Evolutionary conservation across 2,888 invertebrate genomes (phyloP).

Genomic region (Philaethria dido): DNA sequence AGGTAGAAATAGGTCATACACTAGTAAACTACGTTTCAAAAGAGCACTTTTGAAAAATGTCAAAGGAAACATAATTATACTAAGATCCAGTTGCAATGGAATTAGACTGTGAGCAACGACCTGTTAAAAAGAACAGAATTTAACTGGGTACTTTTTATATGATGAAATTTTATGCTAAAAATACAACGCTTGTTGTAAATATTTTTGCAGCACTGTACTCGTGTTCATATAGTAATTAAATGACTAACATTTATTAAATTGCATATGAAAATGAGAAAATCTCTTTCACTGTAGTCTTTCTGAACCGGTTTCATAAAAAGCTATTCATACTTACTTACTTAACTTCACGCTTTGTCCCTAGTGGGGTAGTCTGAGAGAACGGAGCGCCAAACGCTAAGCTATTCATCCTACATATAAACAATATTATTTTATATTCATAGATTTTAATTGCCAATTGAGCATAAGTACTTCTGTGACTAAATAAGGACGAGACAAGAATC

Average conservation of each 20-base stretch:
- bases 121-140: slow-evolving; percentile 23
- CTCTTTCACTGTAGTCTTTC: neutral
- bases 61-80: slow-evolving; percentile 45
- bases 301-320: neutral
- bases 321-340: too few species aligned
- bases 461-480: too few species aligned
- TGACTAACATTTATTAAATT: slow-evolving; percentile 2
- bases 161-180: slow-evolving; percentile 20
- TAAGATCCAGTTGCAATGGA: slow-evolving; percentile 35
- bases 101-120: slow-evolving; percentile 27
- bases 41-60: slow-evolving; percentile 43
- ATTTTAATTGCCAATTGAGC: too few species aligned
- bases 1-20: slow-evolving; percentile 43
- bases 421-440: too few species aligned
- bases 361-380: too few species aligned
- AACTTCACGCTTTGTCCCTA: too few species aligned
- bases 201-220: neutral
- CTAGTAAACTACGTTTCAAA: slow-evolving; percentile 39
- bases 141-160: slow-evolving; percentile 10
- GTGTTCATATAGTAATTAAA: slow-evolving; percentile 10
- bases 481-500: too few species aligned
- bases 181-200: slow-evolving; percentile 11
- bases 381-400: too few species aligned
- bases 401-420: too few species aligned
- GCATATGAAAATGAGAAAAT: neutral